phyloP scores from a whole-genome alignment of 2,113 vertebrate species.

The Cheilinus undulatus region DNA sequence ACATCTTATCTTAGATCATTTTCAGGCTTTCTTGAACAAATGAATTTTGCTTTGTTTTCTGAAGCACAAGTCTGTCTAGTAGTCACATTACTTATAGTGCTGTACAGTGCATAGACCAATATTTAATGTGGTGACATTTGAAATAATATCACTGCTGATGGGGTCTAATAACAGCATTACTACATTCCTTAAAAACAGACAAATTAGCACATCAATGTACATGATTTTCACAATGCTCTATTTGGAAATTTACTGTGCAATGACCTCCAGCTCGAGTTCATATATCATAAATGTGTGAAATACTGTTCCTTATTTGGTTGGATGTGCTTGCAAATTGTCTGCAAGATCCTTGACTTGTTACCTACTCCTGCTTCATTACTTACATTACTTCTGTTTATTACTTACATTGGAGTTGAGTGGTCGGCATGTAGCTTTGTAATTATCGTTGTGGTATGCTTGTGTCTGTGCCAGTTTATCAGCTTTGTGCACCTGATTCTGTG shows the following conservation, averaged over 20 bases:
- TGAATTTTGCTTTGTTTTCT: not conserved
- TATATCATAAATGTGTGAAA: slow-evolving; percentile 46
- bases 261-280: slow-evolving; percentile 20
- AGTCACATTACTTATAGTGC: not conserved
- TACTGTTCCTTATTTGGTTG: slow-evolving; percentile 1
- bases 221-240: not conserved
- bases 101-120: not conserved
- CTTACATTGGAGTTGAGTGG: rapidly evolving
- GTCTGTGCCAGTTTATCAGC: slow-evolving; percentile 52
- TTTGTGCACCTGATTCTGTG: slow-evolving; percentile 34
- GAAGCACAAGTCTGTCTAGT: not conserved
- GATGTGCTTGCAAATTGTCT: not conserved
- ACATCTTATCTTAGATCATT: slow-evolving; percentile 6
- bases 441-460: slow-evolving; percentile 25
- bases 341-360: not conserved
- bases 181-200: not conserved
- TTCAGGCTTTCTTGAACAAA: not conserved
- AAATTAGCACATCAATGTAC: not conserved
- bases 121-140: not conserved
- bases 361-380: not conserved
- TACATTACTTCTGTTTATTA: not conserved
- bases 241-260: not conserved
- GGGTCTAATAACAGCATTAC: too few relatives aligned
- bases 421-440: not conserved
- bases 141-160: not conserved